Percentiles rank a stretch among this genome's conserved stretches.
Conservation (phyloP, 2,888 invertebrate genomes). For the Sphecodes monilicornis region DNA sequence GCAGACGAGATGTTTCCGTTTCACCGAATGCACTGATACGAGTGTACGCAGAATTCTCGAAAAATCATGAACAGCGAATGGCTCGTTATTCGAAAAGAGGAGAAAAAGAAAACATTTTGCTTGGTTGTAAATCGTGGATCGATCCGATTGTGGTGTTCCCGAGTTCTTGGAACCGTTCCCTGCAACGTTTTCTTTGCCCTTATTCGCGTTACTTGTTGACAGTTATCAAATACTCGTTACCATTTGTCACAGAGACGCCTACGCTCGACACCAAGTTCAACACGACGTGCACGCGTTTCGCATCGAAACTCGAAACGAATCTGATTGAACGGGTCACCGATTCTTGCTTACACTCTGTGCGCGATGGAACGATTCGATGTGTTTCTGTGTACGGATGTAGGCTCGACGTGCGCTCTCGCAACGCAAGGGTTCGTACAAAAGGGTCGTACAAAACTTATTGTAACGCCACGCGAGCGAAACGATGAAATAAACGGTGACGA, state of each 20-base stretch:
- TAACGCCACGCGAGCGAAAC: not conserved
- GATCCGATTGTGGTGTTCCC: not conserved
- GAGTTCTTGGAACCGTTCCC: not conserved
- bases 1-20: constrained; percentile 17
- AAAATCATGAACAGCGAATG: not conserved
- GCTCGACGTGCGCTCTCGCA: not conserved
- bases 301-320: not conserved
- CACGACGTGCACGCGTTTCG: not conserved
- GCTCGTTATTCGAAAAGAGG: too few relatives aligned
- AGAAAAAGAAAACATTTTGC: not conserved
- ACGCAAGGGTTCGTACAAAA: too few relatives aligned
- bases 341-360: not conserved
- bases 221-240: not conserved
- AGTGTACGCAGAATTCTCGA: constrained; percentile 17
- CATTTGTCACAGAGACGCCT: not conserved
- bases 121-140: not conserved
- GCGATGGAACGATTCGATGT: not conserved
- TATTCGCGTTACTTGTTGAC: not conserved
- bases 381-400: not conserved
- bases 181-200: not conserved
- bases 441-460: not conserved
- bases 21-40: constrained; percentile 9
- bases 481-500: not conserved
- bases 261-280: not conserved
- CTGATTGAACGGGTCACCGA: not conserved